Evolutionary conservation across 2,113 vertebrate genomes (phyloP), one percentile per base, ranked within the genome.

Genomic region (Phaethornis superciliosus): DNA sequence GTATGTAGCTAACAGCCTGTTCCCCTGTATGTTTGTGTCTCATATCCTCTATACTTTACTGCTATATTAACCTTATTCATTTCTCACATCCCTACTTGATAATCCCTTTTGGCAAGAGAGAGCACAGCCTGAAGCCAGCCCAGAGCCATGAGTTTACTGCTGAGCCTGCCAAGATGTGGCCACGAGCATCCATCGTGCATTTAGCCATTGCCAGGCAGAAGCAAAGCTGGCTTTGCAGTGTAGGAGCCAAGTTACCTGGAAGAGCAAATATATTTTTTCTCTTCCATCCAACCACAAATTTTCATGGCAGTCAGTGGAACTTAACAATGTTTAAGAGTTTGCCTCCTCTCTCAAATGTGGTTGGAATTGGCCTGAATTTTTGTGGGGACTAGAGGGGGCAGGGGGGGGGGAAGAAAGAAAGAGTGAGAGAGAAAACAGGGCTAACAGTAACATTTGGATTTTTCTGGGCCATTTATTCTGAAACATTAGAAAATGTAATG

Each of bases 381-480:
- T 95, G 79, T 72, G 55, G 33, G 37, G 67, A 51, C 54, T 58
- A 62, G 47, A 78, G 44, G 6, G 15, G 6, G 37, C n/a, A 54
- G 30, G 2, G 9, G 9, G 30, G 2, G 9, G 9, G 27, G 6
- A 12, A 47, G 46, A 59, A 40, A 58, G 19, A 69, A 24, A 59
- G 33, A 84, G 35, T 27, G 42, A 89, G 49, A 74, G 51, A 88
- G 49, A 85, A 93, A 95, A 65, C 40, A 87, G 24, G 35, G 40
- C 78, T 85, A 78, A 97, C 89, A 90, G 93, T 84, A 94, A 51
- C 23, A 40, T 81, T 80, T 85, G 55, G 33, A 85, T 91, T 95
- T 95, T 91, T 94, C 80, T 68, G 42, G 59, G 17, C 32, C 70
- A 84, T 89, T 94, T 86, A 84, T 60, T 64, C 55, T 69, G 54